phyloP scores from a whole-genome alignment of 2,888 invertebrate genomes.

The Horisme vitalbata region DNA sequence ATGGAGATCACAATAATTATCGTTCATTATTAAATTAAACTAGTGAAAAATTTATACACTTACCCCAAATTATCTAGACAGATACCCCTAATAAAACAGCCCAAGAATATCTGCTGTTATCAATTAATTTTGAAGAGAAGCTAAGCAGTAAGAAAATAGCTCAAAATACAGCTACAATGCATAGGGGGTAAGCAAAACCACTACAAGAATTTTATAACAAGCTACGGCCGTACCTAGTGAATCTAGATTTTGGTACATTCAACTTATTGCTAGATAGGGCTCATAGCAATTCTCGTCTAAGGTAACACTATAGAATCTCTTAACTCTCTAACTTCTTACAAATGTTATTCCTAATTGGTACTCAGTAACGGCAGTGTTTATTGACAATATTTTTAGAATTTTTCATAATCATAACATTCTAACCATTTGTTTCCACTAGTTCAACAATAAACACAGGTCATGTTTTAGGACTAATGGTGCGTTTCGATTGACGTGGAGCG shows the following conservation, averaged over 20 bases:
- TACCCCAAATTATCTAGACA: slow-evolving; percentile 6
- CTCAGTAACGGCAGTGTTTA: slow-evolving; percentile 33
- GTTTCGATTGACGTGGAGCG: no score
- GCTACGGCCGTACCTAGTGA: slow-evolving; percentile 7
- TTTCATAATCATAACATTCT: no score
- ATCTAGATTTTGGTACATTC: slow-evolving; percentile 8
- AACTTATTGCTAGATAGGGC: slow-evolving; percentile 13
- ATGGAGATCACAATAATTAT: slow-evolving; percentile 24
- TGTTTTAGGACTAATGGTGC: no score
- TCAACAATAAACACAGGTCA: no score
- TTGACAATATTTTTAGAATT: slow-evolving; percentile 26
- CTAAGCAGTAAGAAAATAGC: slow-evolving; percentile 16
- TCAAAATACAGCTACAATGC: slow-evolving; percentile 11
- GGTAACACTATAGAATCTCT: slow-evolving; percentile 6
- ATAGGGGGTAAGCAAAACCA: slow-evolving; percentile 1
- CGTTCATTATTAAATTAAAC: slow-evolving; percentile 6
- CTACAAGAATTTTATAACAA: slow-evolving; percentile 2
- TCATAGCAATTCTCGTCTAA: slow-evolving; percentile 1
- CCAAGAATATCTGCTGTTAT: slow-evolving; percentile 6
- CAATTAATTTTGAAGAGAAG: slow-evolving; percentile 1
- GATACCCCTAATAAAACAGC: background rate
- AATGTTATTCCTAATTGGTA: slow-evolving; percentile 30
- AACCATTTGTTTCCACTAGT: no score
- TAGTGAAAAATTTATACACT: background rate
- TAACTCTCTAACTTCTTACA: slow-evolving; percentile 17